Evolutionary conservation across 2,113 vertebrate species (phyloP), one percentile per base, ranked within the genome.

Genomic region (Hemiscyllium ocellatum): DNA sequence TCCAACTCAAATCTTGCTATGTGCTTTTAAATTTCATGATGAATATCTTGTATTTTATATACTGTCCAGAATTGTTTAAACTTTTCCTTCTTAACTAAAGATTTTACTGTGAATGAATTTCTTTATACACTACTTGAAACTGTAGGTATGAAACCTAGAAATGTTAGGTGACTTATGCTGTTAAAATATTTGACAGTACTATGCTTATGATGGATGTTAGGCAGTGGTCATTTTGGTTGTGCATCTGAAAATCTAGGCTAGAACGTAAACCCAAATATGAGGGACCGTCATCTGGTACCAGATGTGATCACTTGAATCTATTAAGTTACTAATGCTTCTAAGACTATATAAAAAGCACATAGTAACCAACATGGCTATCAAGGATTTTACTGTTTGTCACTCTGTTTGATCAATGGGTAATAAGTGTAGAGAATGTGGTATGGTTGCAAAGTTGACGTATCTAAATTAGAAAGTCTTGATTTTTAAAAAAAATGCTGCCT

Each of bases 241-340:
- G 37, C 37, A 42, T 83, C 37, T 42, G 37, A 42, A 83, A 83
- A 42, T 4, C 50, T 26, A 56, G 10, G 50, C 86, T 89, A 89
- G 86, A 89, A 33, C 33, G 56, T 89, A 56, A 56, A 7, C 86
- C 19, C 22, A 7, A 87, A 52, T 42, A 56, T 50, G 13, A 56
- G 50, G 86, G 20, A 29, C 2, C 56, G 86, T 47, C 66, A 47
- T 94, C 37, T 94, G 24, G 65, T 94, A 70, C 66, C 4, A 24
- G 68, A 72, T 70, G 42, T 70, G 70, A 70, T 72, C 69, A 68
- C 22, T 26, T 95, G 42, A 24, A n/a, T 72, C 47, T 15, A 17
- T 70, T 95, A 50, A 70, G 42, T 70, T 69, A 95, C 93, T 47
- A 68, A 93, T 93, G 94, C 42, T 95, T 72, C 42, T 95, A 50